Conservation (phyloP, 1,140 invertebrate species). For the Drosophila oshimai region DNA sequence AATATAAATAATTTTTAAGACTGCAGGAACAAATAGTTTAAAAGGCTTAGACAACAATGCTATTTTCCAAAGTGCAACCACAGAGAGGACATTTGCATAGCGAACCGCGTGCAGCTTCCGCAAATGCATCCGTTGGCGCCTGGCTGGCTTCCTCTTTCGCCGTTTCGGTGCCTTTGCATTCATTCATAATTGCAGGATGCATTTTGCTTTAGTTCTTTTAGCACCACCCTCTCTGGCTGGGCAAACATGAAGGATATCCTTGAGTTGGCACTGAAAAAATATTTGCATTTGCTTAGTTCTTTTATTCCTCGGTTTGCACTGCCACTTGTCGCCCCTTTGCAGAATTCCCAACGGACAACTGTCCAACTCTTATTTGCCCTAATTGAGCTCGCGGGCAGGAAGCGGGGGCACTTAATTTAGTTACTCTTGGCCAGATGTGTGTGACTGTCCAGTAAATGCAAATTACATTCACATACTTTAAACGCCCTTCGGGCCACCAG, state of each 20-base stretch:
- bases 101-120: slow-evolving; percentile 36
- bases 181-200: slow-evolving; percentile 78
- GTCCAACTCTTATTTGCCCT: slow-evolving; percentile 15
- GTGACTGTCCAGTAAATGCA: slow-evolving; percentile 38
- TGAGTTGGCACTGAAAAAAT: slow-evolving; percentile 76
- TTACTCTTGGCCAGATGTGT: slow-evolving; percentile 18
- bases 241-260: slow-evolving; percentile 76
- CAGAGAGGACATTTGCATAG: slow-evolving; percentile 20
- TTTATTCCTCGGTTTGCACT: slow-evolving; percentile 1
- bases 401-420: slow-evolving; percentile 27
- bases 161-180: slow-evolving; percentile 40
- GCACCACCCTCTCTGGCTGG: slow-evolving; percentile 13
- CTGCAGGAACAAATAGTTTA: too few species aligned
- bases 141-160: slow-evolving; percentile 35
- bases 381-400: slow-evolving; percentile 14
- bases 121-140: slow-evolving; percentile 47
- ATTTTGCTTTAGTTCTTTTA: slow-evolving; percentile 53
- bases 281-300: slow-evolving; percentile 46
- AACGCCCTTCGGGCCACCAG: slow-evolving; percentile 10
- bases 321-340: slow-evolving; percentile 3
- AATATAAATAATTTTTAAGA: too few species aligned
- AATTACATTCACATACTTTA: slow-evolving; percentile 63
- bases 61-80: not conserved
- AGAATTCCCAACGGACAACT: slow-evolving; percentile 11
- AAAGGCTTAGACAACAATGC: too few species aligned